Conservation (phyloP, 2,888 invertebrate genomes). For the Drosophila mettleri region DNA sequence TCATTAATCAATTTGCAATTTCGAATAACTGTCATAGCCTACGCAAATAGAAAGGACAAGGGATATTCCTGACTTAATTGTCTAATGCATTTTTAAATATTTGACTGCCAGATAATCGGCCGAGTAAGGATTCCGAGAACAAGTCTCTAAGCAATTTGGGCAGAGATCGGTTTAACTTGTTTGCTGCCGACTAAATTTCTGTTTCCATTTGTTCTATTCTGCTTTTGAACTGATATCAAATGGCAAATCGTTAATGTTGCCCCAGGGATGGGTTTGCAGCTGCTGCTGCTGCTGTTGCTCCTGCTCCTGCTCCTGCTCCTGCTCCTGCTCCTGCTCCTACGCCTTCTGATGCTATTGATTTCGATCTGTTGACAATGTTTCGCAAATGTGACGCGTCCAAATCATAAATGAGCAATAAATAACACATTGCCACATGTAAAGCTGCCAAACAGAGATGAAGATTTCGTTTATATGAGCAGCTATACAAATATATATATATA, state of each 20-base stretch:
- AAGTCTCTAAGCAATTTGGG: not conserved
- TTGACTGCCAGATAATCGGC: not conserved
- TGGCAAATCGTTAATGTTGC: constrained; percentile 5
- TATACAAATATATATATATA: constrained; percentile 1
- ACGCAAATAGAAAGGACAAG: too few relatives aligned
- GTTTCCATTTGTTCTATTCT: constrained; percentile 5
- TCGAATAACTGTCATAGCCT: too few relatives aligned
- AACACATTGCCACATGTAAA: constrained; percentile 74
- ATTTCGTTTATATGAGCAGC: constrained; percentile 15
- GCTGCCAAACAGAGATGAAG: constrained; percentile 43
- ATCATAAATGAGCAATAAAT: constrained; percentile 82
- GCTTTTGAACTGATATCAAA: constrained; percentile 22
- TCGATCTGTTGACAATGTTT: constrained; percentile 62
- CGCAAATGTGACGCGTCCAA: constrained; percentile 69
- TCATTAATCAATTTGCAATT: too few relatives aligned
- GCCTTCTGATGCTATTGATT: constrained; percentile 20
- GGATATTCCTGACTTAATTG: not conserved
- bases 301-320: too few relatives aligned
- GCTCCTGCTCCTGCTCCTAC: not conserved
- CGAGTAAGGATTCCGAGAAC: not conserved
- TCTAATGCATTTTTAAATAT: not conserved
- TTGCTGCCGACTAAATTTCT: not conserved
- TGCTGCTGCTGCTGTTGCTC: not conserved
- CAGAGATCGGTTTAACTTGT: constrained; percentile 3
- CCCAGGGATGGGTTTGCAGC: not conserved